Evolutionary conservation across 2,888 invertebrate genomes (phyloP).

Genomic region (Psococerastis gibbosa): DNA sequence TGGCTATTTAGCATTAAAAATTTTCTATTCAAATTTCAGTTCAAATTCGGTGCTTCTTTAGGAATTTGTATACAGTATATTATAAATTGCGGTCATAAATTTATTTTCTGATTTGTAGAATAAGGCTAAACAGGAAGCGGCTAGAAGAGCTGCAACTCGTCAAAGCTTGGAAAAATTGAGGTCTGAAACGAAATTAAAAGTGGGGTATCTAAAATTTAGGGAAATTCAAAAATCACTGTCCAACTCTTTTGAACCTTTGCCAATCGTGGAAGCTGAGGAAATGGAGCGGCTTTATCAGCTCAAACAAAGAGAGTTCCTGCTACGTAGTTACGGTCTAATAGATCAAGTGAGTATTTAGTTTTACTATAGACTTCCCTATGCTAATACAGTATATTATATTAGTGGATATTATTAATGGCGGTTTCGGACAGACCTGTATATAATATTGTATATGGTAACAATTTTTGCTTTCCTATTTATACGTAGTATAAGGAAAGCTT

Average conservation of each 20-base stretch:
- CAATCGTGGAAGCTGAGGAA: conserved; percentile 51
- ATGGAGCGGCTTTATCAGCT: conserved; percentile 42
- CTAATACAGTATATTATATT: too few species aligned
- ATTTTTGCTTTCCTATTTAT: too few species aligned
- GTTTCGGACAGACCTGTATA: too few species aligned
- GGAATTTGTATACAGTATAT: too few species aligned
- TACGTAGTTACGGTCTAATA: conserved; percentile 47
- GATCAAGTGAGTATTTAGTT: conserved; percentile 31
- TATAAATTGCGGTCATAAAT: too few species aligned
- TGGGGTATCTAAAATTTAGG: conserved; percentile 5
- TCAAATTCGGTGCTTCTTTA: too few species aligned
- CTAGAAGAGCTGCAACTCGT: not conserved
- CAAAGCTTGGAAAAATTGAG: conserved; percentile 10
- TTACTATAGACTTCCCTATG: too few species aligned
- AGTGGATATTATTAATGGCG: too few species aligned
- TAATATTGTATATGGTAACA: too few species aligned
- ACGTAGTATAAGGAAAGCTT: too few species aligned
- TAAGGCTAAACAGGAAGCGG: conserved; percentile 34
- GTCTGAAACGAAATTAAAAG: conserved; percentile 14
- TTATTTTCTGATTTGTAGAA: conserved; percentile 24
- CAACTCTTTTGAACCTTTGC: conserved; percentile 42
- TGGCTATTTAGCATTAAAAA: too few species aligned
- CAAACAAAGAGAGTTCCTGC: conserved; percentile 46
- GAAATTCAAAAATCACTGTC: conserved; percentile 14
- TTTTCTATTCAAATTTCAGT: not conserved